These are phyloP conservation scores for Emydoidea blandingii DNA, from an alignment of 2,797 vertebrate species.

Conservation along the genomic window DNA sequence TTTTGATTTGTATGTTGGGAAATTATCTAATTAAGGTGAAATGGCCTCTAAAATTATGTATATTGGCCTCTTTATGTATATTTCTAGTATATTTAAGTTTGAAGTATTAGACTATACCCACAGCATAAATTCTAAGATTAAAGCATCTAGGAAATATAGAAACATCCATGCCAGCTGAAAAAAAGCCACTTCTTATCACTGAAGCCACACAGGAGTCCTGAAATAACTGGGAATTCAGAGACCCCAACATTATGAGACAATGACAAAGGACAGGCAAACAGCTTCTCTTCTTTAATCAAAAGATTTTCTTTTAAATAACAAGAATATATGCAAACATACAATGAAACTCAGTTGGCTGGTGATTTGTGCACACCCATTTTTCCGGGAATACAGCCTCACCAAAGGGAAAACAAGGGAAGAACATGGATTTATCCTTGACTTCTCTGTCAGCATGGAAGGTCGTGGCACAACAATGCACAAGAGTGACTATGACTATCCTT, in stretches of 20 bases:
- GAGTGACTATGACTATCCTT: neutral
- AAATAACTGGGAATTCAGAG: neutral
- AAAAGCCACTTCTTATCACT: neutral
- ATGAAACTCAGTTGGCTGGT: neutral
- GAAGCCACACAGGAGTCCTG: neutral
- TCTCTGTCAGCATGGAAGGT: neutral
- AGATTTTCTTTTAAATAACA: constrained; percentile 13
- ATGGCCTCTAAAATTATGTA: neutral
- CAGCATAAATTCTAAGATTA: neutral
- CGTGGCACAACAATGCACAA: neutral
- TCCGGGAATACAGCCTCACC: constrained; percentile 5
- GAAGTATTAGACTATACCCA: neutral
- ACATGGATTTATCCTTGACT: neutral
- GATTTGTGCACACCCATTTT: neutral
- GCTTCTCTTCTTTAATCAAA: constrained; percentile 6
- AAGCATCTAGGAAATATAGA: neutral
- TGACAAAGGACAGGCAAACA: constrained; percentile 7
- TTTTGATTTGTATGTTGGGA: neutral
- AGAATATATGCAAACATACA: neutral
- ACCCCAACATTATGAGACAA: neutral
- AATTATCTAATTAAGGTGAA: neutral
- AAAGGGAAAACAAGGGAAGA: neutral
- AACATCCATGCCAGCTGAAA: neutral
- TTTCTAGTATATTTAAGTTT: neutral
- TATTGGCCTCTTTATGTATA: neutral